A percentile compares a stretch with the other conserved stretches of the same genome.
Evolutionary conservation across 1,140 invertebrate genomes (phyloP).

Genomic region (Antheraea pernyi): DNA sequence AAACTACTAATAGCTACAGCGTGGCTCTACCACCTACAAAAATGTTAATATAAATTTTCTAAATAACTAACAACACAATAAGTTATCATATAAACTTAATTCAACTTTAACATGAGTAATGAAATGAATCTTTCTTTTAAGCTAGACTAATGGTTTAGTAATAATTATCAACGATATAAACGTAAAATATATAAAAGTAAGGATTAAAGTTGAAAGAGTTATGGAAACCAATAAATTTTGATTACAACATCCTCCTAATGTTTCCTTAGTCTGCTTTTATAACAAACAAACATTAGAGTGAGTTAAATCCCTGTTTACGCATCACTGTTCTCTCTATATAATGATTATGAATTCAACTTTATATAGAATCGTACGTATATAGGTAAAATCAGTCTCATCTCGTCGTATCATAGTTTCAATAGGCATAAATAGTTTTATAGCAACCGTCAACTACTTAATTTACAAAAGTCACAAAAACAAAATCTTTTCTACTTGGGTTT

Average conservation of each 20-base stretch:
- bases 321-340: background rate
- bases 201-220: background rate
- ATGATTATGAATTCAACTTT: background rate
- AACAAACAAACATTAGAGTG: constrained; percentile 5
- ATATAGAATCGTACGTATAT: background rate
- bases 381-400: background rate
- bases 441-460: no score
- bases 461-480: no score
- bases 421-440: background rate
- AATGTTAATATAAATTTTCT: no score
- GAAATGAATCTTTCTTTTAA: no score
- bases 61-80: no score
- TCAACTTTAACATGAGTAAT: no score
- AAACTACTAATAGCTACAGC: no score
- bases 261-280: constrained; percentile 6
- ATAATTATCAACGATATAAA: background rate
- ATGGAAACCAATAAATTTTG: constrained; percentile 1
- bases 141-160: background rate
- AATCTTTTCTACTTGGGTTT: no score
- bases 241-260: constrained; percentile 1
- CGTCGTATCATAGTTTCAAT: background rate
- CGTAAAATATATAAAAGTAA: background rate
- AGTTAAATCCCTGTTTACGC: constrained; percentile 9
- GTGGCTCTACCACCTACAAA: no score
- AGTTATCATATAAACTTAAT: no score